phyloP scores from a whole-genome alignment of 2,797 vertebrate genomes.

The Xyrichtys novacula region DNA sequence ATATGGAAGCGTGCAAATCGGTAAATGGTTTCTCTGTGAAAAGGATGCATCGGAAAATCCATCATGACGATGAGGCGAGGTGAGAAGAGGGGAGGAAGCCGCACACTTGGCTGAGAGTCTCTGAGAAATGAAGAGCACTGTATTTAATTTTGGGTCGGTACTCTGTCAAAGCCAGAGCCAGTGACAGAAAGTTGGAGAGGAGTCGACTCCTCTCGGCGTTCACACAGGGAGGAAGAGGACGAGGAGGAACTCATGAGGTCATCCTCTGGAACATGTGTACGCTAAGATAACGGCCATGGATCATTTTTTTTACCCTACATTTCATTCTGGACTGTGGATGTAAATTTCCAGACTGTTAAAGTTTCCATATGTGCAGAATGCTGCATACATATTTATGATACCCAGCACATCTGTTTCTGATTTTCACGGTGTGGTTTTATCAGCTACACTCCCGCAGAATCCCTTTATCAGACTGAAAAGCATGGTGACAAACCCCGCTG shows the following conservation, averaged over 20 bases:
- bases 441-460: neutral
- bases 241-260: neutral
- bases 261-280: conserved; percentile 12
- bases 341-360: neutral
- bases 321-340: neutral
- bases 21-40: conserved; percentile 30
- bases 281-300: neutral
- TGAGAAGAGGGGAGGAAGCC: conserved; percentile 38
- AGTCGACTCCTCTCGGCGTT: neutral
- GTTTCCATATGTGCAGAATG: neutral
- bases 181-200: conserved; percentile 40
- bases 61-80: conserved; percentile 57
- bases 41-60: conserved; percentile 29
- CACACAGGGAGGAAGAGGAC: neutral
- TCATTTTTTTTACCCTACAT: conserved; percentile 5
- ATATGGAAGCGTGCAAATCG: conserved; percentile 27
- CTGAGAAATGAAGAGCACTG: conserved; percentile 27
- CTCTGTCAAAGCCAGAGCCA: conserved; percentile 46
- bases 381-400: neutral
- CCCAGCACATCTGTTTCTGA: neutral
- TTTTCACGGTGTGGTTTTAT: neutral
- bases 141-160: conserved; percentile 41
- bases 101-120: conserved; percentile 43
- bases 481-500: neutral
- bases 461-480: neutral